Base-by-base conservation (phyloP, 1,140 invertebrate genomes). In the Homalodisca vitripennis region DNA sequence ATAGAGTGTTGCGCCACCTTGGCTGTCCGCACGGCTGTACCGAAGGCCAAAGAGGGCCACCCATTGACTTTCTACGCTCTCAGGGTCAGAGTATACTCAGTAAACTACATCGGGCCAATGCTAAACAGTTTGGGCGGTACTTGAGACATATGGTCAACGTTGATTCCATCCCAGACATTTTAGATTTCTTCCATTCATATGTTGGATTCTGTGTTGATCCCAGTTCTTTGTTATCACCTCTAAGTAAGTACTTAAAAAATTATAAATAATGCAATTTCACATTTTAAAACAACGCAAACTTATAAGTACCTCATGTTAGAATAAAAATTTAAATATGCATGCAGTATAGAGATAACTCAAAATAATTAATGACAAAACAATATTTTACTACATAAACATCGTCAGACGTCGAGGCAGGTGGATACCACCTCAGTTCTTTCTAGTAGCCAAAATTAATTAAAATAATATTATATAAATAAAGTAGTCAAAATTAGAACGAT, bases 161-260 rank as follows among this genome's bases (percentile, higher is more conserved):
- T 2, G 87, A 91, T 31, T 85, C 91, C 0, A 80, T 98, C 24
- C 81, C 87, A 1, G 94, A 96, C 64, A 86, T 98, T 13, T 79
- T 99, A 1, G 96, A 98, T 75, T 93, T 98, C 76, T 90, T 99
- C 53, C 98, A 99, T 80, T 87, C 95, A 3, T 95, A 98, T 75
- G 86, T 98, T 46, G 95, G 94, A 20, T 99, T 96, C 79, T 99
- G 98, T 81, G 86, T 93, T 57, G 96, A 98, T 80, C 92, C 93
- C 29, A 87, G 87, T 70, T 87, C 89, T 2, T 82, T 94, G 71
- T 80, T 95, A 1, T 95, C 93, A 20, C 93, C 93, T 24, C 80
- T 92, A 77, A 93, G 92, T 94, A 83, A 90, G 91, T 87, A 10
- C 34, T 10, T 10, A 6, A 10, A 10, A 41, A 41, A 10, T 41